phyloP scores from a whole-genome alignment of 2,797 vertebrate species.

The Rhadinocentrus ornatus region DNA sequence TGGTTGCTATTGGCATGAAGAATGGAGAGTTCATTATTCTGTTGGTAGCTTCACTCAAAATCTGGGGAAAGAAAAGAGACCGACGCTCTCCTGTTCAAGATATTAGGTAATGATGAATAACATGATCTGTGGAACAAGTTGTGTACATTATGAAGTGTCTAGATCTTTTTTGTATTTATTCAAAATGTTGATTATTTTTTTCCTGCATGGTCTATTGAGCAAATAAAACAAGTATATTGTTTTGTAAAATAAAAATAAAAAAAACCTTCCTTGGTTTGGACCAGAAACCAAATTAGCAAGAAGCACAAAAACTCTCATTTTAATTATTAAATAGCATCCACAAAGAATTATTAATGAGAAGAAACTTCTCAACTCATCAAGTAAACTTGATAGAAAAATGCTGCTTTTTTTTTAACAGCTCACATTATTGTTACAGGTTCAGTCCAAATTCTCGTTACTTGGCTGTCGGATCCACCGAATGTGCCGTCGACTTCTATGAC shows the following conservation, averaged over 20 bases:
- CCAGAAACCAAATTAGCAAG: neutral
- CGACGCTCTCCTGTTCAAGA: conserved; percentile 93
- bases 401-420: neutral
- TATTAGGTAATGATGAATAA: conserved; percentile 85
- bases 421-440: conserved; percentile 82
- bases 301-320: neutral
- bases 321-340: neutral
- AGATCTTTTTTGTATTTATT: neutral
- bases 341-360: neutral
- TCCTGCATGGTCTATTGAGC: too few relatives aligned
- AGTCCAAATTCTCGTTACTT: conserved; percentile 95
- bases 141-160: neutral
- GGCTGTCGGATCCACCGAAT: conserved; percentile 94
- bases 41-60: conserved; percentile 94
- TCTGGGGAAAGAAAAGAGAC: conserved; percentile 98
- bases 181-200: too few relatives aligned
- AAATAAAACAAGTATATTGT: neutral
- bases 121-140: too few relatives aligned
- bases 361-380: neutral
- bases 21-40: conserved; percentile 98
- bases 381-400: neutral
- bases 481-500: conserved; percentile 94
- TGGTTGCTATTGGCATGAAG: conserved; percentile 99
- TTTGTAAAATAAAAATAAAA: neutral
- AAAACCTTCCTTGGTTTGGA: neutral